Evolutionary conservation across 2,888 invertebrate species (phyloP).

Genomic region (Ornithoptera priamus): DNA sequence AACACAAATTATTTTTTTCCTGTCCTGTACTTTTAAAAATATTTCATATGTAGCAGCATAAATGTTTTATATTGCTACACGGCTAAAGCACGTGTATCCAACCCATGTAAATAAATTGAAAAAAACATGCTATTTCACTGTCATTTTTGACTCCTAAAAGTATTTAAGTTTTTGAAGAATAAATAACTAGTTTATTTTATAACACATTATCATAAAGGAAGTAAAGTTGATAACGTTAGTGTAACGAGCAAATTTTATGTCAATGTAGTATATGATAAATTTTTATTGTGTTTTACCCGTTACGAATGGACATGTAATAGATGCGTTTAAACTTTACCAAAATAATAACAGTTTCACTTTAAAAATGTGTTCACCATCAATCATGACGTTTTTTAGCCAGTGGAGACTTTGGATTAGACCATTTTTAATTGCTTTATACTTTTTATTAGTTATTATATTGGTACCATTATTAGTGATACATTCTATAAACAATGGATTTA

Average conservation of each 20-base stretch:
- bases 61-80: too few species aligned
- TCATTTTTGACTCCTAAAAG: background rate
- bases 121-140: background rate
- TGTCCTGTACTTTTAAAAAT: too few species aligned
- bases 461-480: conserved; percentile 91
- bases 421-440: conserved; percentile 88
- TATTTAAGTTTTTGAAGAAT: background rate
- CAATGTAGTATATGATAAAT: background rate
- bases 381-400: conserved; percentile 64
- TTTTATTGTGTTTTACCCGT: background rate
- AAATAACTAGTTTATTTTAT: conserved; percentile 2
- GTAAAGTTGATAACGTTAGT: background rate
- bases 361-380: conserved; percentile 65
- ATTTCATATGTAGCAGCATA: too few species aligned
- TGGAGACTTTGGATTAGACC: conserved; percentile 97
- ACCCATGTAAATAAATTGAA: too few species aligned
- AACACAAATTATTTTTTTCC: too few species aligned
- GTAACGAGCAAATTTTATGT: background rate
- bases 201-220: background rate
- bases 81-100: too few species aligned
- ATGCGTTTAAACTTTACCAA: conserved; percentile 4
- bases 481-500: conserved; percentile 88
- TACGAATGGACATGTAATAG: conserved; percentile 5
- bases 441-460: conserved; percentile 88
- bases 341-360: background rate